These are phyloP conservation scores for Notarius quadriscutis DNA, from an alignment of 2,113 vertebrate genomes.

Conservation along the genomic window DNA sequence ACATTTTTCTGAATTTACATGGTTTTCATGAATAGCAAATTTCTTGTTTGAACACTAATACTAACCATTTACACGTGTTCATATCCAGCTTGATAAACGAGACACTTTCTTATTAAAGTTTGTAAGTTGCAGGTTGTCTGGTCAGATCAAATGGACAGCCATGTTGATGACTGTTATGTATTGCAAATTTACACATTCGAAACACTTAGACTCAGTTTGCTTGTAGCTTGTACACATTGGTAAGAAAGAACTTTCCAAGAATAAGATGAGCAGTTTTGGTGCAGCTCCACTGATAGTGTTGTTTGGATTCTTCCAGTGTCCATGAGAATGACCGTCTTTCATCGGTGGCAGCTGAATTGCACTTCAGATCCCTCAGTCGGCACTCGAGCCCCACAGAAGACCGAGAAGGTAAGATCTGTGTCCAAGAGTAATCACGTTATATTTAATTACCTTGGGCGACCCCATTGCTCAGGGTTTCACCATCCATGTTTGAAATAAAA, in stretches of 20 bases:
- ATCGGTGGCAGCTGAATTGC: conserved; percentile 88
- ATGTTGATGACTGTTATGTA: background rate
- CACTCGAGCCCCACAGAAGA: conserved; percentile 98
- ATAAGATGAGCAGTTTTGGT: background rate
- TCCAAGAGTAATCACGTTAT: background rate
- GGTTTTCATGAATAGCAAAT: background rate
- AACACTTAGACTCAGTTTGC: background rate
- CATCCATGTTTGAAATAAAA: background rate
- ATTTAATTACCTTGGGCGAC: background rate
- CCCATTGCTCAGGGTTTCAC: background rate
- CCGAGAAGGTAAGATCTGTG: conserved; percentile 79
- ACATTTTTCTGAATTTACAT: background rate
- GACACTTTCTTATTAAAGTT: background rate
- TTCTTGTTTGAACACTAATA: background rate
- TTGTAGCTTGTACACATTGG: background rate
- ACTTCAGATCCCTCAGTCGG: conserved; percentile 94
- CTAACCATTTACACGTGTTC: background rate
- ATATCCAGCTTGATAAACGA: background rate
- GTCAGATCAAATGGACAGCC: background rate
- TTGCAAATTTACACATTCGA: background rate
- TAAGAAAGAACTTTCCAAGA: background rate
- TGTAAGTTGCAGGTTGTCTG: background rate
- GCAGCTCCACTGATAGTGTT: background rate
- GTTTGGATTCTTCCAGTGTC: conserved; percentile 66
- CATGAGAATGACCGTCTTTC: conserved; percentile 94